A percentile compares a stretch with the other conserved stretches of the same genome.
Conservation (phyloP, 2,888 invertebrate species). For the Melanophora roralis region DNA sequence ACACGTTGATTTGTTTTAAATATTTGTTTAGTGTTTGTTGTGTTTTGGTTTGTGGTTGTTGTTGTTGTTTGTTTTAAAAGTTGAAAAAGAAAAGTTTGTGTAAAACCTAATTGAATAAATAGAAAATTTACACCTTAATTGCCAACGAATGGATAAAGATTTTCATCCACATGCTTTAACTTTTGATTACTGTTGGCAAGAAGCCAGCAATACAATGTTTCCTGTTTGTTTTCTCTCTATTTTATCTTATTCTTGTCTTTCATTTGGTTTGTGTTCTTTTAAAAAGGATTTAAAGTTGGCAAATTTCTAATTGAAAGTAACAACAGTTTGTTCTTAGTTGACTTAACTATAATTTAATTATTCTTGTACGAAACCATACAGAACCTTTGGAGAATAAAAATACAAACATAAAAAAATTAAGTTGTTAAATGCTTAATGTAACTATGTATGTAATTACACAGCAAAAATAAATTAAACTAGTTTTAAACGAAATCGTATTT, state of each 20-base stretch:
- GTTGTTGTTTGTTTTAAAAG: constrained; percentile 19
- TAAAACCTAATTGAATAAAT: constrained; percentile 60
- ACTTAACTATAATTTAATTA: constrained; percentile 49
- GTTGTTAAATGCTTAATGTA: no score
- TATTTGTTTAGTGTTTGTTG: neutral
- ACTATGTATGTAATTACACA: no score
- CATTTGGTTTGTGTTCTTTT: constrained; percentile 9
- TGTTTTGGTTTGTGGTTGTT: neutral
- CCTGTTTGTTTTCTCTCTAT: constrained; percentile 26
- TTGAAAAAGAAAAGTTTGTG: constrained; percentile 16
- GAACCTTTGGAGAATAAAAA: neutral
- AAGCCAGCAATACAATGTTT: constrained; percentile 46
- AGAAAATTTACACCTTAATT: constrained; percentile 61
- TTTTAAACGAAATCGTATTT: no score
- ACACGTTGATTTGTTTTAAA: constrained; percentile 19
- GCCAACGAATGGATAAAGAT: constrained; percentile 48
- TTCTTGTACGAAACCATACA: constrained; percentile 9
- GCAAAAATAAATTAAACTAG: no score
- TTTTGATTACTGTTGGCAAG: constrained; percentile 49
- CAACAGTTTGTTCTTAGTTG: constrained; percentile 54
- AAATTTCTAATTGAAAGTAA: constrained; percentile 51
- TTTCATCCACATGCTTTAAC: constrained; percentile 51
- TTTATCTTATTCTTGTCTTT: neutral
- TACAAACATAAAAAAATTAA: no score
- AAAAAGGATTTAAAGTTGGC: constrained; percentile 57